Evolutionary conservation across 2,113 vertebrate genomes (phyloP).

Genomic region (Aldabrachelys gigantea): DNA sequence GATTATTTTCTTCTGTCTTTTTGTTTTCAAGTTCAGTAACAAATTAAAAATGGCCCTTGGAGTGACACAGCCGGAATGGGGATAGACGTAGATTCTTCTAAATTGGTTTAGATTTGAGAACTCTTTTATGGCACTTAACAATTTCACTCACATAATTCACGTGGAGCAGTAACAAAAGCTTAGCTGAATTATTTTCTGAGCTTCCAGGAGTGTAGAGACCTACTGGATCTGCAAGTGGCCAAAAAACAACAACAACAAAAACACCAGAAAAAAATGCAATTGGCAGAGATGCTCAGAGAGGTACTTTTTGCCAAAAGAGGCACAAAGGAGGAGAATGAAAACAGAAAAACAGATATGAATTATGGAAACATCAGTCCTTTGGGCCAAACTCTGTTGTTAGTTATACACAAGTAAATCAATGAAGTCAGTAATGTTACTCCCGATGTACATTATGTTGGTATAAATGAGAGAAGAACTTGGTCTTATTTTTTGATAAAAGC

Average conservation of each 20-base stretch:
- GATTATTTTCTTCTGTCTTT: not conserved
- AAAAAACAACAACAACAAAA: not conserved
- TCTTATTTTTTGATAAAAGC: not conserved
- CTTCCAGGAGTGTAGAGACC: not conserved
- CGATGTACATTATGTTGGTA: rapidly evolving
- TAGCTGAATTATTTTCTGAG: not conserved
- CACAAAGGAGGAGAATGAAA: not conserved
- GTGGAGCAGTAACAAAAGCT: not conserved
- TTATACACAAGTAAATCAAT: not conserved
- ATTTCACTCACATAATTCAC: not conserved
- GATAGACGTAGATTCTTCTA: not conserved
- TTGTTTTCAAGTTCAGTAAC: conserved; percentile 20
- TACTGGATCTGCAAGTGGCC: not conserved
- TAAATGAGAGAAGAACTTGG: not conserved
- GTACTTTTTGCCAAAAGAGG: not conserved
- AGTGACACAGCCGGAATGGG: conserved; percentile 12
- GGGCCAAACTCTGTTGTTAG: not conserved
- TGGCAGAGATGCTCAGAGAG: conserved; percentile 1
- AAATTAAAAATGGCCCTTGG: conserved; percentile 5
- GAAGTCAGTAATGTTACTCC: not conserved
- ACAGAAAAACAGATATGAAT: not conserved
- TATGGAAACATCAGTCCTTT: not conserved
- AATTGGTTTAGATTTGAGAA: not conserved
- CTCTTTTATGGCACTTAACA: not conserved
- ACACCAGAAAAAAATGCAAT: not conserved